phyloP scores from a whole-genome alignment of 2,888 invertebrate species.

The Megalurothrips usitatus region DNA sequence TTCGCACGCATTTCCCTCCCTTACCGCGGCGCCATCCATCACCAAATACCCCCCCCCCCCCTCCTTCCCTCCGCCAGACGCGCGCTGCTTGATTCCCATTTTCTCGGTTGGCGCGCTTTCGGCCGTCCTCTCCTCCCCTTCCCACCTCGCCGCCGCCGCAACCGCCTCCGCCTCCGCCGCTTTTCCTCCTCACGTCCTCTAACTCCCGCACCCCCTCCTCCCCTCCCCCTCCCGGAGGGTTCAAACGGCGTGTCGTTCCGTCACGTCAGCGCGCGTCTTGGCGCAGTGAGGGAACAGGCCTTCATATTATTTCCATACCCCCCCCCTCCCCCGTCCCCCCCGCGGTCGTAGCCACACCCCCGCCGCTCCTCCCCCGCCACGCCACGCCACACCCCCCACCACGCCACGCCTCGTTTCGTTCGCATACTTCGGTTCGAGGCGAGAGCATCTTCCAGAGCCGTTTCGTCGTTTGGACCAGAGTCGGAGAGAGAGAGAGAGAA shows the following conservation, averaged over 20 bases:
- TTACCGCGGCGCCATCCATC: not conserved
- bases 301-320: conserved; percentile 14
- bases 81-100: conserved; percentile 9
- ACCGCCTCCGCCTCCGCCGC: too few species aligned
- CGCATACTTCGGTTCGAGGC: not conserved
- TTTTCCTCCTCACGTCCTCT: not conserved
- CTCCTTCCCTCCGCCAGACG: not conserved
- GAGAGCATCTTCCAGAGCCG: not conserved
- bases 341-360: too few species aligned
- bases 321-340: not conserved
- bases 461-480: too few species aligned
- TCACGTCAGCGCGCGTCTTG: not conserved
- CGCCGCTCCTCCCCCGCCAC: not conserved
- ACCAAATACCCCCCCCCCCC: not conserved
- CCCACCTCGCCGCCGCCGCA: not conserved
- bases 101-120: conserved; percentile 18
- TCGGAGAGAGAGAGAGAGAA: too few species aligned
- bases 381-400: not conserved
- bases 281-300: not conserved
- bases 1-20: not conserved
- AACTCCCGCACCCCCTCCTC: not conserved
- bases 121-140: not conserved
- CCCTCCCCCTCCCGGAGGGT: not conserved
- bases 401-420: not conserved
- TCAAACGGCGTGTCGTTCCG: conserved; percentile 6